These are phyloP conservation scores for Sclerodermus sp. DNA, from an alignment of 2,888 invertebrate species.

Conservation along the genomic window DNA sequence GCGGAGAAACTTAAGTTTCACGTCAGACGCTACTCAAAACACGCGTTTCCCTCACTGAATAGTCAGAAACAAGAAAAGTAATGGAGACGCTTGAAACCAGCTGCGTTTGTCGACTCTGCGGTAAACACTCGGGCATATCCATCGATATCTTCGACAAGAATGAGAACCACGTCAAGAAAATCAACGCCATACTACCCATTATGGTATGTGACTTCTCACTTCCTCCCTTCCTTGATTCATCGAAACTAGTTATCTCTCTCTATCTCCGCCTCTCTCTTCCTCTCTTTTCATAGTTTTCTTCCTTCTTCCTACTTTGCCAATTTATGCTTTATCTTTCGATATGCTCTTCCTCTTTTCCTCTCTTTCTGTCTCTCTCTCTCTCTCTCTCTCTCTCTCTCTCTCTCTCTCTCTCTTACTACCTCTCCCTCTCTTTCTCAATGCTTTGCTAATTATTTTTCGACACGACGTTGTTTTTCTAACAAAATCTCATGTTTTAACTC, in stretches of 20 bases:
- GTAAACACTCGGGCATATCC: slow-evolving; percentile 45
- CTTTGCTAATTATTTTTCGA: too few species aligned
- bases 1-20: neutral
- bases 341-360: slow-evolving; percentile 1
- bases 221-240: too few species aligned
- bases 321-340: neutral
- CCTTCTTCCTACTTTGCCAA: neutral
- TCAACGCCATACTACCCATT: slow-evolving; percentile 51
- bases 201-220: slow-evolving; percentile 37
- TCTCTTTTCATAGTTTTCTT: neutral
- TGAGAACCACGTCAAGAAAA: slow-evolving; percentile 46
- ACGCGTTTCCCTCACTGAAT: too few species aligned
- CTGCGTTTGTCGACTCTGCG: slow-evolving; percentile 50
- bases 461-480: too few species aligned
- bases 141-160: slow-evolving; percentile 50
- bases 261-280: too few species aligned
- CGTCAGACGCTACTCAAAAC: too few species aligned
- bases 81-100: slow-evolving; percentile 54
- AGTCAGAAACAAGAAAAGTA: neutral
- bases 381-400: neutral
- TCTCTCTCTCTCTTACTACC: too few species aligned
- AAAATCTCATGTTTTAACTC: too few species aligned
- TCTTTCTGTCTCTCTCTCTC: neutral
- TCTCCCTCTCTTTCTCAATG: too few species aligned
- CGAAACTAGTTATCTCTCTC: too few species aligned